A percentile compares a stretch with the other conserved stretches of the same genome.
Evolutionary conservation across 2,797 vertebrate genomes (phyloP).

Genomic region (Nannoperca obscura): DNA sequence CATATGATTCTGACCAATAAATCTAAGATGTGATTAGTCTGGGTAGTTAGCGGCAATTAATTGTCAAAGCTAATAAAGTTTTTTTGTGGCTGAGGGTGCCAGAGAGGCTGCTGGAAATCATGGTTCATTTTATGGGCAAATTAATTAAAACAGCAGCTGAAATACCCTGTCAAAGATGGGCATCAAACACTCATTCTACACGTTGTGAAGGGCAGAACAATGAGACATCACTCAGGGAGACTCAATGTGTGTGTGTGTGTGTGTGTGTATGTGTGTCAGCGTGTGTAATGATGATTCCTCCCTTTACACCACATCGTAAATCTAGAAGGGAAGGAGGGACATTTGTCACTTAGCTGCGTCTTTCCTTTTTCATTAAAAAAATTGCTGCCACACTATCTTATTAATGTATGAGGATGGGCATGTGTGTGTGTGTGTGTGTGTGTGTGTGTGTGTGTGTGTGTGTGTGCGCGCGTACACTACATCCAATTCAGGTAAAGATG

Average conservation of each 20-base stretch:
- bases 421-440: slow-evolving; percentile 2
- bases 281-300: slow-evolving; percentile 69
- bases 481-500: slow-evolving; percentile 12
- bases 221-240: slow-evolving; percentile 74
- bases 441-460: not conserved
- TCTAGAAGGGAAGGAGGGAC: slow-evolving; percentile 62
- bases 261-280: slow-evolving; percentile 29
- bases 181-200: slow-evolving; percentile 66
- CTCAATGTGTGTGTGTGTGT: slow-evolving; percentile 22
- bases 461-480: not conserved
- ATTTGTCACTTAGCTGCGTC: slow-evolving; percentile 69
- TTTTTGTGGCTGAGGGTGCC: slow-evolving; percentile 64
- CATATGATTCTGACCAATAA: slow-evolving; percentile 77
- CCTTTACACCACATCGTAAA: slow-evolving; percentile 70
- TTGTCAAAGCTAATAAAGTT: slow-evolving; percentile 84
- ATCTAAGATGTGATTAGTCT: slow-evolving; percentile 79
- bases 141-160: slow-evolving; percentile 81
- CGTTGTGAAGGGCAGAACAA: slow-evolving; percentile 76
- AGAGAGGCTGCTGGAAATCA: slow-evolving; percentile 76
- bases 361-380: slow-evolving; percentile 76
- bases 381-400: slow-evolving; percentile 41
- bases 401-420: slow-evolving; percentile 9
- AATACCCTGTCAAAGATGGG: slow-evolving; percentile 69
- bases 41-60: slow-evolving; percentile 84
- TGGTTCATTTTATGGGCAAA: slow-evolving; percentile 79